Conservation (phyloP, 2,797 vertebrate genomes). For the Falco naumanni region DNA sequence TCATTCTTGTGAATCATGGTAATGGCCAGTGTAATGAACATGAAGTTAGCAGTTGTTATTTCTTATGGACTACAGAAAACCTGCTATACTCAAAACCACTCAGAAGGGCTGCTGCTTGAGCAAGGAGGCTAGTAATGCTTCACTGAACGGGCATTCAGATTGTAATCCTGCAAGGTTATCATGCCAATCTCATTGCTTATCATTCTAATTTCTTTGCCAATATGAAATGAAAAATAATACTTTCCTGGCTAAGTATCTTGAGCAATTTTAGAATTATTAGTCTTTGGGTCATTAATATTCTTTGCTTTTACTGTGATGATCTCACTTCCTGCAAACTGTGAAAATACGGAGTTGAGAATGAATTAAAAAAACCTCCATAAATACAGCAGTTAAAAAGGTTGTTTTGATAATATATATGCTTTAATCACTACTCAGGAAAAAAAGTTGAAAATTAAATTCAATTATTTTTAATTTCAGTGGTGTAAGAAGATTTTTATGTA, state of each 20-base stretch:
- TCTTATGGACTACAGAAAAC: background rate
- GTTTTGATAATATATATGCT: background rate
- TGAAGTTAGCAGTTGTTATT: background rate
- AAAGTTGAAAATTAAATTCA: background rate
- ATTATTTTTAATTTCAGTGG: background rate
- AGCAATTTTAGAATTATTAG: slow-evolving; percentile 82
- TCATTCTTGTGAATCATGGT: background rate
- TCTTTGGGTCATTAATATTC: slow-evolving; percentile 84
- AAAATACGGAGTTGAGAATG: background rate
- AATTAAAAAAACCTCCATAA: background rate
- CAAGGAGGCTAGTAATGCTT: slow-evolving; percentile 70
- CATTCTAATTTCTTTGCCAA: slow-evolving; percentile 78
- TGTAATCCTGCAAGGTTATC: slow-evolving; percentile 79
- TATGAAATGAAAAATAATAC: slow-evolving; percentile 72
- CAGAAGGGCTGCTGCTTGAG: slow-evolving; percentile 78
- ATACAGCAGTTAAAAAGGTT: background rate
- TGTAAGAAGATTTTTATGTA: background rate
- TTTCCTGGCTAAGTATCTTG: slow-evolving; percentile 80
- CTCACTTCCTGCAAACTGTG: slow-evolving; percentile 77
- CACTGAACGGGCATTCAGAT: slow-evolving; percentile 20
- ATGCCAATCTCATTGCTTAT: slow-evolving; percentile 80
- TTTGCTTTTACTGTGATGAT: slow-evolving; percentile 83
- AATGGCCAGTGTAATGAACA: background rate
- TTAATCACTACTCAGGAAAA: background rate
- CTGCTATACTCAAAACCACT: background rate